Evolutionary conservation across 2,113 vertebrate species (phyloP).

Genomic region (Cavia aperea): DNA sequence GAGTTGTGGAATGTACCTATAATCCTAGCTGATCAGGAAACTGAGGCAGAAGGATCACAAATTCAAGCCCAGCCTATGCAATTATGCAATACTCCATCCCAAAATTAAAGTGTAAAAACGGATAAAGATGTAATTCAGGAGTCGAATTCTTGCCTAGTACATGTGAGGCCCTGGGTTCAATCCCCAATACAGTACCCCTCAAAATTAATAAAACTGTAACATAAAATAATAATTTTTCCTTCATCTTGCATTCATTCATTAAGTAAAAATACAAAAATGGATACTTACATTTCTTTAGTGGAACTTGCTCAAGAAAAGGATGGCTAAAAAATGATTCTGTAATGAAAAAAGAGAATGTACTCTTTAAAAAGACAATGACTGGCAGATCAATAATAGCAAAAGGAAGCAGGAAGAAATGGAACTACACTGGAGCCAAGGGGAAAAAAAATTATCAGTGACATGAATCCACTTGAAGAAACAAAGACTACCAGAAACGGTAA

Average conservation of each 20-base stretch:
- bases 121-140: background rate
- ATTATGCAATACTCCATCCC: background rate
- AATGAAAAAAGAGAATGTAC: conserved; percentile 64
- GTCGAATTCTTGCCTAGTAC: background rate
- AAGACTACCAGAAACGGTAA: background rate
- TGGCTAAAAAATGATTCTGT: conserved; percentile 92
- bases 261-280: conserved; percentile 32
- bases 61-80: background rate
- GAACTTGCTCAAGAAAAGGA: conserved; percentile 90
- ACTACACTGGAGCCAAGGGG: background rate
- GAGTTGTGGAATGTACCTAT: background rate
- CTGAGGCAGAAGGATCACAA: background rate
- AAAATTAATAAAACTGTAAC: background rate
- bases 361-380: background rate
- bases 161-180: background rate
- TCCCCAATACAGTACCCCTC: background rate
- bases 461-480: background rate
- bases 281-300: conserved; percentile 93
- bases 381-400: background rate
- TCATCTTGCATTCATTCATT: background rate
- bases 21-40: background rate
- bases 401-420: background rate
- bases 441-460: background rate
- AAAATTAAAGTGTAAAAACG: background rate
- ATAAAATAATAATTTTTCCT: conserved; percentile 22